Evolutionary conservation across 2,797 vertebrate species (phyloP).

Genomic region (Chaetodon trifasciatus): DNA sequence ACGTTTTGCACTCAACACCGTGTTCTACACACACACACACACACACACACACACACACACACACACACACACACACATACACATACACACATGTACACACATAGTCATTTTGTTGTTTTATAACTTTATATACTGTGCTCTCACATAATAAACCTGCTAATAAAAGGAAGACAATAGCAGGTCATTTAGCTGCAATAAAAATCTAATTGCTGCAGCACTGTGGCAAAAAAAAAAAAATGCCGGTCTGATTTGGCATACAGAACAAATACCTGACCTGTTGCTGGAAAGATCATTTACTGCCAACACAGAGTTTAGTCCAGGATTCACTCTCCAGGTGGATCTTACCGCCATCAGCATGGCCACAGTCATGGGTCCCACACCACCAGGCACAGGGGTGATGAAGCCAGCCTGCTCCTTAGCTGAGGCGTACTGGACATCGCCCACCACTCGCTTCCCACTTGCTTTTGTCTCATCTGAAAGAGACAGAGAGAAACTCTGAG

Average conservation of each 20-base stretch:
- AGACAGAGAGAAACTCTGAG: neutral
- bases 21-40: constrained; percentile 87
- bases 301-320: neutral
- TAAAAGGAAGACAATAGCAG: neutral
- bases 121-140: neutral
- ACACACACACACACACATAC: no score
- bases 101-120: neutral
- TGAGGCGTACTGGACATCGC: constrained; percentile 91
- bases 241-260: neutral
- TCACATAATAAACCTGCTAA: neutral
- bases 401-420: constrained; percentile 92
- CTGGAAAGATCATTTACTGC: no score
- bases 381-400: constrained; percentile 97
- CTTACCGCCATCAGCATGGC: constrained; percentile 98
- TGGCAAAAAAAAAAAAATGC: neutral
- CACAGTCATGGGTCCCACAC: constrained; percentile 98
- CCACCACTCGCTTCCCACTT: constrained; percentile 93
- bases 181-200: neutral
- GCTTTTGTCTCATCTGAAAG: constrained; percentile 90
- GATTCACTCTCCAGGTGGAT: neutral
- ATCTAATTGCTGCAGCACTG: neutral
- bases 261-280: neutral
- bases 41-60: neutral
- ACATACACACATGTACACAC: neutral
- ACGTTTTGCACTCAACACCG: constrained; percentile 92